Conservation (phyloP, 2,113 vertebrate species). For the Opisthocomus hoazin region DNA sequence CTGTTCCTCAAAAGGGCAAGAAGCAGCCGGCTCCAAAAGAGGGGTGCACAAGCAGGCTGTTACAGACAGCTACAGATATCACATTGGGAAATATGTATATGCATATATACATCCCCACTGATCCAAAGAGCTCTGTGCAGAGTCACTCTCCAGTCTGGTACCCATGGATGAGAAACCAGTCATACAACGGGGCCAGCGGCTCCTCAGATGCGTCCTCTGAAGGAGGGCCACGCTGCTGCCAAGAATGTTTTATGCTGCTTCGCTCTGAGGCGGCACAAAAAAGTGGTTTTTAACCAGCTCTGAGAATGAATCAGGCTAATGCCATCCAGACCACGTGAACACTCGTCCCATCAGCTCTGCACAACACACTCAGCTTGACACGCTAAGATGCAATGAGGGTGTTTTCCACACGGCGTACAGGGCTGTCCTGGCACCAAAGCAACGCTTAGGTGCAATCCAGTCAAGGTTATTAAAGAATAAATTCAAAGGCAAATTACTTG, state of each 20-base stretch:
- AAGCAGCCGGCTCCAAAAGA: neutral
- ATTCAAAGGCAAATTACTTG: neutral
- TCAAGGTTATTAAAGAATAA: neutral
- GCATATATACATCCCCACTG: neutral
- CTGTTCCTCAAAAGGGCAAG: neutral
- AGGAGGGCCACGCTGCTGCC: neutral
- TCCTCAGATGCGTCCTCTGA: neutral
- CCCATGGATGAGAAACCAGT: neutral
- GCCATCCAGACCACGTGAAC: neutral
- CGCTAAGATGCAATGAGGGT: neutral
- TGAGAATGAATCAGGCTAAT: neutral
- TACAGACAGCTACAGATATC: neutral
- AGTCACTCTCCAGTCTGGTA: neutral
- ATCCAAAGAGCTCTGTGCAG: neutral
- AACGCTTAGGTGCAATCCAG: neutral
- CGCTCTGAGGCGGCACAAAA: neutral
- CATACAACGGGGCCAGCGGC: neutral
- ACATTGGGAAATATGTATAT: accelerated
- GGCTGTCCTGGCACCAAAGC: neutral
- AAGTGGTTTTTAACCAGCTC: neutral
- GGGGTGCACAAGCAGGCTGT: neutral
- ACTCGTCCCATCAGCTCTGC: neutral
- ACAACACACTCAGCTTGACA: neutral
- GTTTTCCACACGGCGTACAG: neutral
- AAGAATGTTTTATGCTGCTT: neutral